A percentile compares a stretch with the other conserved stretches of the same genome.
Conservation (phyloP, 2,888 invertebrate species). For the Dasysyrphus albostriatus region DNA sequence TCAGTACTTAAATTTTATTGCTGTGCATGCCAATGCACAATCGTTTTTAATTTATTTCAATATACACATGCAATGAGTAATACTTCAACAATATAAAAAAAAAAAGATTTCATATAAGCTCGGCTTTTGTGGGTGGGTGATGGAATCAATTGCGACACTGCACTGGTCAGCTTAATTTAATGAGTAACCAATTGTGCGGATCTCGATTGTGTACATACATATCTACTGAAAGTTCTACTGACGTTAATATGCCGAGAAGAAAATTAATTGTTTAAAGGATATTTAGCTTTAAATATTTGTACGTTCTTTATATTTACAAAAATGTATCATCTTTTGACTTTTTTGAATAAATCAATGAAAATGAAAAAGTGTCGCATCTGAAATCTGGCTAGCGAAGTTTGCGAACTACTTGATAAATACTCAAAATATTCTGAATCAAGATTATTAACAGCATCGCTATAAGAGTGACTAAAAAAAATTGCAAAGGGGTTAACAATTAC, state of each 20-base stretch:
- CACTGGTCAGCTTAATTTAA: constrained; percentile 13
- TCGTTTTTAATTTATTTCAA: constrained; percentile 44
- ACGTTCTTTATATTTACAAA: no score
- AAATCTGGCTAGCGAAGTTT: no score
- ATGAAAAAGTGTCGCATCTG: no score
- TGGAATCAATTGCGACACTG: constrained; percentile 37
- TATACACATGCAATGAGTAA: constrained; percentile 37
- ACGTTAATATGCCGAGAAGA: background rate
- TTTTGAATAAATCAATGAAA: no score
- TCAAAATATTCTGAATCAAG: no score
- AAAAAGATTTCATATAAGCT: constrained; percentile 23
- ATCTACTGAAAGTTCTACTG: background rate
- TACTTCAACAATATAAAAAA: constrained; percentile 1
- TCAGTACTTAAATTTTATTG: constrained; percentile 51
- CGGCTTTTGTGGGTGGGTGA: constrained; percentile 48
- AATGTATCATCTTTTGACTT: no score
- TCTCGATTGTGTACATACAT: background rate
- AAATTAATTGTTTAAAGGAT: no score
- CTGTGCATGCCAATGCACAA: constrained; percentile 55
- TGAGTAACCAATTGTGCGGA: background rate
- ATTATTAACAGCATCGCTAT: no score
- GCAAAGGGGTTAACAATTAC: no score
- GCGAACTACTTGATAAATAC: no score
- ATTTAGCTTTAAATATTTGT: no score
- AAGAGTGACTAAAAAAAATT: no score